phyloP scores from a whole-genome alignment of 1,140 invertebrate genomes.

The Eufriesea mexicana region DNA sequence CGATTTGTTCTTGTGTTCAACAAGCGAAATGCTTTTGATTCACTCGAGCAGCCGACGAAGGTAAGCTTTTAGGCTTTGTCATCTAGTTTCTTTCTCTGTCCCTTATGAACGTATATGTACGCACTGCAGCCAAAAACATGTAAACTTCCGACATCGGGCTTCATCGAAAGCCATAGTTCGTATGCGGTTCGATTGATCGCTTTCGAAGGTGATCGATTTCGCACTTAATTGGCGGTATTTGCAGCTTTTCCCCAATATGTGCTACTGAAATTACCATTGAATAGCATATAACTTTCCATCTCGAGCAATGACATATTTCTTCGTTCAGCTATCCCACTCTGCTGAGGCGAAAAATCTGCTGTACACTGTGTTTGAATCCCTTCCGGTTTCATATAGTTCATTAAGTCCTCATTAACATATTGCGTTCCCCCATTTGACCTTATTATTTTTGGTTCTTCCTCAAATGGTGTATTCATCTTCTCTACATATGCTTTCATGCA shows the following conservation, averaged over 20 bases:
- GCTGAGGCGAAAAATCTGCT: too few species aligned
- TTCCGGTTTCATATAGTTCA: too few species aligned
- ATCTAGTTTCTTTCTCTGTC: conserved; percentile 8
- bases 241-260: too few species aligned
- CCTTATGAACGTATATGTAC: not conserved
- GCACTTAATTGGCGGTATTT: too few species aligned
- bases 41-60: conserved; percentile 7
- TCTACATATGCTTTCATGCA: conserved; percentile 58
- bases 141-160: not conserved
- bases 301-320: too few species aligned
- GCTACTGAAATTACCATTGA: too few species aligned
- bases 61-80: conserved; percentile 3
- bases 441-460: conserved; percentile 57
- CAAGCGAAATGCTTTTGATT: conserved; percentile 9
- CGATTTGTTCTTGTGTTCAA: not conserved
- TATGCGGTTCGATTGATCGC: too few species aligned
- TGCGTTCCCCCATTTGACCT: conserved; percentile 67
- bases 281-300: too few species aligned
- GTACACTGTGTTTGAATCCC: too few species aligned
- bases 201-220: too few species aligned
- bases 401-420: too few species aligned
- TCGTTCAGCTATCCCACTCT: too few species aligned
- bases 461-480: conserved; percentile 50
- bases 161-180: not conserved
- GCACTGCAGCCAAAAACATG: not conserved